phyloP scores from a whole-genome alignment of 2,888 invertebrate species.

The Conchocele bisecta region DNA sequence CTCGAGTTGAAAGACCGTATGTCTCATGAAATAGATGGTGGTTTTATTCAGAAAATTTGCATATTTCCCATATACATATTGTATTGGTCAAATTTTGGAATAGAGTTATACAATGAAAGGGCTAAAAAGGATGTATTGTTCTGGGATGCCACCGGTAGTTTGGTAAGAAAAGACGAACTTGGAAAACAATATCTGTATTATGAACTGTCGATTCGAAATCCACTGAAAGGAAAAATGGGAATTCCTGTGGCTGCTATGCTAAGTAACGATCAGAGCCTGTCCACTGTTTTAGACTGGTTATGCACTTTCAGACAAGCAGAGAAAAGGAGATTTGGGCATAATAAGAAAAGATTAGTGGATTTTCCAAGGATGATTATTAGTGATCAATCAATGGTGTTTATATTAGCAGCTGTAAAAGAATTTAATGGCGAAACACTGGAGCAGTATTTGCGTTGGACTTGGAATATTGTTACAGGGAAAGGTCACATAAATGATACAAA shows the following conservation, averaged over 20 bases:
- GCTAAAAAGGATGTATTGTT: slow-evolving; percentile 18
- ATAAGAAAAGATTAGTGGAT: not conserved
- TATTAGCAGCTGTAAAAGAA: slow-evolving; percentile 21
- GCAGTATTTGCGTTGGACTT: not conserved
- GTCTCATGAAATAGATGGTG: slow-evolving; percentile 5
- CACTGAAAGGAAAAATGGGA: slow-evolving; percentile 38
- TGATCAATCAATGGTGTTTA: slow-evolving; percentile 33
- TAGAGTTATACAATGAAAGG: slow-evolving; percentile 20
- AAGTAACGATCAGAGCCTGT: slow-evolving; percentile 20
- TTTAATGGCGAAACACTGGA: slow-evolving; percentile 20
- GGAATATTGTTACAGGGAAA: slow-evolving; percentile 14
- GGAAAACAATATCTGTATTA: slow-evolving; percentile 31
- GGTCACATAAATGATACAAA: not conserved
- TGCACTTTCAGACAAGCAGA: not conserved
- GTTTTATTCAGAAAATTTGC: slow-evolving; percentile 28
- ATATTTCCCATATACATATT: slow-evolving; percentile 23
- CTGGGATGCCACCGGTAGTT: slow-evolving; percentile 35
- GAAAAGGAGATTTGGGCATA: slow-evolving; percentile 1
- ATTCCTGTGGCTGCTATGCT: slow-evolving; percentile 32
- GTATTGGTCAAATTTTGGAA: slow-evolving; percentile 22
- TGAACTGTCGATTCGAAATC: slow-evolving; percentile 25
- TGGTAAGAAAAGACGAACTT: slow-evolving; percentile 16
- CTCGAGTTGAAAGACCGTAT: slow-evolving; percentile 6
- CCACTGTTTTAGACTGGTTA: slow-evolving; percentile 19
- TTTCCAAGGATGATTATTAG: slow-evolving; percentile 16